These are phyloP conservation scores for Propithecus coquereli DNA, from an alignment of 2,113 vertebrate genomes.

Conservation along the genomic window DNA sequence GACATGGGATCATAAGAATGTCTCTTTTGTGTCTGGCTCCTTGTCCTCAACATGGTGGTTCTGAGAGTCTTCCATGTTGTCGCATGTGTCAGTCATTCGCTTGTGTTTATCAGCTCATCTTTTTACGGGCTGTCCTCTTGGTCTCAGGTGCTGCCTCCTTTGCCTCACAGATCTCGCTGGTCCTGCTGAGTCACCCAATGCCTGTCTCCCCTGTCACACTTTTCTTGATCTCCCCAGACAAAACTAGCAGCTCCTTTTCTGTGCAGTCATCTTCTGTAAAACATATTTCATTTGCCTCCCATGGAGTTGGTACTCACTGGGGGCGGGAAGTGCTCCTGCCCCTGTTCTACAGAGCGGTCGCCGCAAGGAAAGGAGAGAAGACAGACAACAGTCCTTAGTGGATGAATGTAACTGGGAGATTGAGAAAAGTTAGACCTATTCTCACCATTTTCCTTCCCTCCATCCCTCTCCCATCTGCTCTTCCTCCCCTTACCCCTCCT, in stretches of 20 bases:
- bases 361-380: background rate
- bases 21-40: background rate
- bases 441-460: background rate
- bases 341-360: accelerated
- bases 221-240: background rate
- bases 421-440: background rate
- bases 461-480: too few species aligned
- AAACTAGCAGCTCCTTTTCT: background rate
- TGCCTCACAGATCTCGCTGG: background rate
- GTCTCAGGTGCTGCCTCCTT: background rate
- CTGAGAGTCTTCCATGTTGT: background rate
- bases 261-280: background rate
- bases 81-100: too few species aligned
- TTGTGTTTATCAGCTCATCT: background rate
- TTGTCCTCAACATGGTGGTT: background rate
- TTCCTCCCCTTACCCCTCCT: background rate
- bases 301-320: background rate
- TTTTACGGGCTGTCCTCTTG: background rate
- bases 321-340: background rate
- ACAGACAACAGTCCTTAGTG: too few species aligned
- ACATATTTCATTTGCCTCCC: background rate
- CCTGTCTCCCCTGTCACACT: background rate
- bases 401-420: background rate
- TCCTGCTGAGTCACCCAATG: background rate
- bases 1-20: background rate